phyloP scores from a whole-genome alignment of 1,140 invertebrate genomes.

The Sogatella furcifera region DNA sequence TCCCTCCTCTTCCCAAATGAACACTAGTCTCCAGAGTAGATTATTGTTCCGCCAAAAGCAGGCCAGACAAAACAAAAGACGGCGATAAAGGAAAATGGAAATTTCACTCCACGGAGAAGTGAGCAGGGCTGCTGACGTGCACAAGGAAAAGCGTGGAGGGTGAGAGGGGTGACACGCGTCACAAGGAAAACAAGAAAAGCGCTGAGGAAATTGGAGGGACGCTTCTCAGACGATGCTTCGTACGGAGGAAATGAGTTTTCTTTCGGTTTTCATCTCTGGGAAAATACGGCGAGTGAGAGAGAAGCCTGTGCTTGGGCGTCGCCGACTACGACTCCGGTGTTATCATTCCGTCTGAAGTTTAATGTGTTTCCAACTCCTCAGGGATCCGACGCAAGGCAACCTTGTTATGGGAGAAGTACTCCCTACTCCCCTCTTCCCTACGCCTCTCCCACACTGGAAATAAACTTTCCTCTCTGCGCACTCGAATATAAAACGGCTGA shows the following conservation, averaged over 20 bases:
- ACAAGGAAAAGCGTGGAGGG: too few relatives aligned
- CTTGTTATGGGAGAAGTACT: background rate
- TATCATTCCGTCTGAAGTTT: constrained; percentile 13
- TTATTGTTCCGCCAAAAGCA: constrained; percentile 10
- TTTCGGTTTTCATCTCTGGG: constrained; percentile 14
- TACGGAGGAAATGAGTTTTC: constrained; percentile 14
- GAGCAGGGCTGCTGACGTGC: background rate
- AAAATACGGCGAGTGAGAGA: background rate
- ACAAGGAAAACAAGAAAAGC: constrained; percentile 2
- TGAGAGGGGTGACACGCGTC: background rate
- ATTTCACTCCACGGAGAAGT: background rate
- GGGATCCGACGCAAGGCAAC: background rate
- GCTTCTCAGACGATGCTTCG: background rate
- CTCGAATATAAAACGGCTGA: background rate
- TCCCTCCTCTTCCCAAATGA: too few relatives aligned
- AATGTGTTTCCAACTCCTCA: constrained; percentile 9
- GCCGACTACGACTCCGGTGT: constrained; percentile 4
- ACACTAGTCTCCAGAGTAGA: background rate
- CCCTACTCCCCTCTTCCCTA: background rate
- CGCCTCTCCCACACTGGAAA: background rate
- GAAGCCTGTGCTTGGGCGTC: too few relatives aligned
- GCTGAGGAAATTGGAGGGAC: constrained; percentile 7
- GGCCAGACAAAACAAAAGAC: constrained; percentile 10
- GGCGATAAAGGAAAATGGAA: constrained; percentile 7
- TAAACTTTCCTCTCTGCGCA: constrained; percentile 2